Evolutionary conservation across 2,113 vertebrate genomes (phyloP).

Genomic region (Ammodytes marinus): DNA sequence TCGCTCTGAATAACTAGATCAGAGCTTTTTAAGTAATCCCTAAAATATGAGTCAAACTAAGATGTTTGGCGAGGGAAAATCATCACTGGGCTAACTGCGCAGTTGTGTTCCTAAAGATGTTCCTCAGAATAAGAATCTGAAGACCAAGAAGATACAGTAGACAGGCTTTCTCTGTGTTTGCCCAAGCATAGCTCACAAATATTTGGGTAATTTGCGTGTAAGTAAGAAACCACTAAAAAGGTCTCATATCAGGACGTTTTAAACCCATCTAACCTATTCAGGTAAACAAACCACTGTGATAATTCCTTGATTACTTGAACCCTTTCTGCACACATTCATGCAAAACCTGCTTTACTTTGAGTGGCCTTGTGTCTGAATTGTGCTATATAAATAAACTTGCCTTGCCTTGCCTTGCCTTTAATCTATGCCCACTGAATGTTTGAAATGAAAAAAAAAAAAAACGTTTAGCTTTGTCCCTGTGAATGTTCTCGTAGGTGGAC

Average conservation of each 20-base stretch:
- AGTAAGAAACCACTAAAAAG: no score
- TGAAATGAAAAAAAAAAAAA: background rate
- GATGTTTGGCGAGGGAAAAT: background rate
- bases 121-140: no score
- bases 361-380: no score
- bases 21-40: background rate
- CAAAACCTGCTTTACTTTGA: no score
- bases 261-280: background rate
- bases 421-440: background rate
- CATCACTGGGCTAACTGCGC: no score
- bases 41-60: slow-evolving; percentile 1
- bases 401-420: no score
- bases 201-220: no score
- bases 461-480: background rate
- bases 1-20: background rate
- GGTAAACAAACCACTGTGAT: background rate
- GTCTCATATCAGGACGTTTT: background rate
- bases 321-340: background rate
- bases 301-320: background rate
- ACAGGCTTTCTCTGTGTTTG: no score
- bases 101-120: no score
- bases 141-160: no score
- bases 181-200: no score
- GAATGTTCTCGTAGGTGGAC: slow-evolving; percentile 14
- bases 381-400: no score